Evolutionary conservation across 2,113 vertebrate genomes (phyloP), one percentile per base, ranked within the genome.

Genomic region (Gadus chalcogrammus): DNA sequence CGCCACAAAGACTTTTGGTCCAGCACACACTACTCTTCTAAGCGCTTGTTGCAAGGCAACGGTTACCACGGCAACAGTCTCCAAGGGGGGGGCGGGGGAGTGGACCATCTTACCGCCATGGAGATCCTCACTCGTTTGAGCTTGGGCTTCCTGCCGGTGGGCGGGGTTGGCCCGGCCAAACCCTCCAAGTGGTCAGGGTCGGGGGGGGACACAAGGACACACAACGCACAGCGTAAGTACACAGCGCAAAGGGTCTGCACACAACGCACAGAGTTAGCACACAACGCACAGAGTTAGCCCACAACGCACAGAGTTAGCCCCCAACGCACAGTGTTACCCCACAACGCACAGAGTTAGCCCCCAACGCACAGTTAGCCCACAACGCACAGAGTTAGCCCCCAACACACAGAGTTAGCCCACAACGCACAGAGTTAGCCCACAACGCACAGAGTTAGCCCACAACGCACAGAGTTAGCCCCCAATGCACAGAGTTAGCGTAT

Each of bases 61-160:
- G 28, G 89, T 89, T 88, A 85, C 88, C 79, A 48, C 78, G 77
- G 87, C 87, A 89, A 89, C 89, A 80, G 86, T 88, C 79, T 88
- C 84, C 81, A 83, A 84, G 86, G 79, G 78, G 86, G 77, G 85
- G 86, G 79, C 77, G 86, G 77, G 85, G 86, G 79, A 78, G 86
- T 77, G 74, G 85, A 86, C 85, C 85, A 73, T 90, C 96, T 93
- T 95, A 98, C 96, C 91, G 91, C 90, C 83, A 96, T 85, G 85
- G 95, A 95, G 91, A 97, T 95, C 79, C 93, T 94, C 91, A 96
- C 94, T 55, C 92, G 93, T 88, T 96, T 98, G 89, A 91, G 87
- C 91, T 93, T 94, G 91, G 90, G 88, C 90, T 94, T 95, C 88
- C 87, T 94, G 84, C 90, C 92, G 65, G 94, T 93, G 80, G 89